Percentiles rank a stretch among this genome's conserved stretches.
These are phyloP conservation scores for Formica aserva DNA, from an alignment of 2,888 invertebrate species.

Conservation along the genomic window DNA sequence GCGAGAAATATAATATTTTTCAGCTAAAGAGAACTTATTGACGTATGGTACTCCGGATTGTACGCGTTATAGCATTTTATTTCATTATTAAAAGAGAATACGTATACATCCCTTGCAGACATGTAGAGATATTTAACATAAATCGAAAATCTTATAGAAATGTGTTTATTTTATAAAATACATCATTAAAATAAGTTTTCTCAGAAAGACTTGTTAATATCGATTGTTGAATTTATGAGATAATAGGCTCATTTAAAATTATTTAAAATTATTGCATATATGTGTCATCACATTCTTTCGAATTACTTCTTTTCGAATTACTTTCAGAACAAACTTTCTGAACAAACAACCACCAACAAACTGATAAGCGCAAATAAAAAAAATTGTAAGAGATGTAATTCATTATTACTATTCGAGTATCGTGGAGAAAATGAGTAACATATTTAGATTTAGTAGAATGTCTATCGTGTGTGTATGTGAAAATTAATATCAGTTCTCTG, in stretches of 20 bases:
- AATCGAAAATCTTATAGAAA: not conserved
- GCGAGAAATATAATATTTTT: constrained; percentile 24
- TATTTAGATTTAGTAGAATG: not conserved
- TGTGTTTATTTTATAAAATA: not conserved
- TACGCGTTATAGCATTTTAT: not conserved
- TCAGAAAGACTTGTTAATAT: not conserved
- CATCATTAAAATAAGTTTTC: not conserved
- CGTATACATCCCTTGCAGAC: not conserved
- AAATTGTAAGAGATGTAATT: not conserved
- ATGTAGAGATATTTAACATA: not conserved
- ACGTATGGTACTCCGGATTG: not conserved
- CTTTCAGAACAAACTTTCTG: no score
- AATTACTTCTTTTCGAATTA: not conserved
- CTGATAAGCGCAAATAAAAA: not conserved
- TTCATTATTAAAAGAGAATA: not conserved
- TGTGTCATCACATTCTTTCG: not conserved
- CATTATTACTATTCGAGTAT: not conserved
- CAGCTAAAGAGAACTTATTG: not conserved
- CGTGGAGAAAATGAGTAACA: not conserved
- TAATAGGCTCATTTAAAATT: not conserved
- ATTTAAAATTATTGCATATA: not conserved
- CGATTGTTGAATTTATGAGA: not conserved
- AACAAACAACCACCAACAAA: not conserved
- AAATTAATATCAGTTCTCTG: constrained; percentile 20
- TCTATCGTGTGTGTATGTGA: not conserved